Evolutionary conservation across 2,113 vertebrate genomes (phyloP).

Genomic region (Arothron firmamentum): DNA sequence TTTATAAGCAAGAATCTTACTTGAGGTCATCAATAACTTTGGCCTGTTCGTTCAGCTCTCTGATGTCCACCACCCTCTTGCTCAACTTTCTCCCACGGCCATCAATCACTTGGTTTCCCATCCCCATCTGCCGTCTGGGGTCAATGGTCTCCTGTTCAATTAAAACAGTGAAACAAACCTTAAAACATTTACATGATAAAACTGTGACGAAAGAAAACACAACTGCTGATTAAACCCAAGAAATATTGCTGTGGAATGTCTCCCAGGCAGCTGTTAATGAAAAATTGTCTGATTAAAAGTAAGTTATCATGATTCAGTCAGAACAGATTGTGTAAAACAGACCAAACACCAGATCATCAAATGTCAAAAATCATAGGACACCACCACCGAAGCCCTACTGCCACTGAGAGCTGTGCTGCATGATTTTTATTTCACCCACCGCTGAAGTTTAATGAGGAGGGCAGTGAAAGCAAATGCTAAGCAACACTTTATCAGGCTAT

Average conservation of each 20-base stretch:
- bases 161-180: slow-evolving; percentile 12
- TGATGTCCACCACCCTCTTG: slow-evolving; percentile 93
- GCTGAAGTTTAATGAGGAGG: slow-evolving; percentile 26
- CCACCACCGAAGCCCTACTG: slow-evolving; percentile 24
- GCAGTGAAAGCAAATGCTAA: slow-evolving; percentile 39
- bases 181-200: background rate
- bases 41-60: slow-evolving; percentile 97
- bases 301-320: slow-evolving; percentile 18
- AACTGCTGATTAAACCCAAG: slow-evolving; percentile 2
- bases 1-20: slow-evolving; percentile 69
- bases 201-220: background rate
- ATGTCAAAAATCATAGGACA: slow-evolving; percentile 12
- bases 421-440: slow-evolving; percentile 30
- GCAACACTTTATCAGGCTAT: slow-evolving; percentile 8
- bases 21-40: slow-evolving; percentile 98
- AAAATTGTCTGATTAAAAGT: slow-evolving; percentile 9
- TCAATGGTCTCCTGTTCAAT: slow-evolving; percentile 83
- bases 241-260: background rate
- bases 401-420: slow-evolving; percentile 9
- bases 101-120: slow-evolving; percentile 80
- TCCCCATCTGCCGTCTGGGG: slow-evolving; percentile 77
- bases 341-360: slow-evolving; percentile 37
- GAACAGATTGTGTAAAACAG: slow-evolving; percentile 1
- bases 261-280: slow-evolving; percentile 1
- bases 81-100: slow-evolving; percentile 85